Evolutionary conservation across 2,113 vertebrate genomes (phyloP).

Genomic region (Chaenocephalus aceratus): DNA sequence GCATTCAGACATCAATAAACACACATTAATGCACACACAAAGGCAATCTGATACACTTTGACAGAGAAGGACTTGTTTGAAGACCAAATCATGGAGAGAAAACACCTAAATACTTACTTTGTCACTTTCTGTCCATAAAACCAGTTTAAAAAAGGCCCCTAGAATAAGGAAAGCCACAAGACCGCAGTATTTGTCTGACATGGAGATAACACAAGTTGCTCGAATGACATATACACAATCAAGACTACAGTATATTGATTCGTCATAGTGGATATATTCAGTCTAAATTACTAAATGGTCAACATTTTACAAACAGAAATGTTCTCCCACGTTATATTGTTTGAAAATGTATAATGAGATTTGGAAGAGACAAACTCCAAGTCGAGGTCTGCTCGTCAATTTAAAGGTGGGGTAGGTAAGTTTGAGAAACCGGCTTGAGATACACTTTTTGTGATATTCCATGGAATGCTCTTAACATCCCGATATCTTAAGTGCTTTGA

Average conservation of each 20-base stretch:
- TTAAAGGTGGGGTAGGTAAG: no score
- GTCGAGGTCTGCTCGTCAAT: not conserved
- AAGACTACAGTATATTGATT: not conserved
- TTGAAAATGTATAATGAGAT: not conserved
- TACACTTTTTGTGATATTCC: no score
- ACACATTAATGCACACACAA: not conserved
- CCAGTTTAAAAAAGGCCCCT: not conserved
- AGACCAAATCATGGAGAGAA: constrained; percentile 16
- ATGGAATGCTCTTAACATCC: no score
- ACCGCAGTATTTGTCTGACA: not conserved
- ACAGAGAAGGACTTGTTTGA: constrained; percentile 28
- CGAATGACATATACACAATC: constrained; percentile 6
- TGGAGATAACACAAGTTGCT: not conserved
- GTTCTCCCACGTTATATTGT: not conserved
- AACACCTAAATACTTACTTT: not conserved
- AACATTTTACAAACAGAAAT: not conserved
- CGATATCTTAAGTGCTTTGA: no score
- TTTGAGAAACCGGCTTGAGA: no score
- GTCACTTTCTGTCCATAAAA: not conserved
- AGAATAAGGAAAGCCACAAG: not conserved
- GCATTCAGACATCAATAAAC: constrained; percentile 13
- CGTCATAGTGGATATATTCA: not conserved
- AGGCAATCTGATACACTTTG: constrained; percentile 21
- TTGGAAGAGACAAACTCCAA: not conserved
- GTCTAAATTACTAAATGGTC: not conserved